phyloP scores from a whole-genome alignment of 2,113 vertebrate genomes.

The Dendrocopos noguchii region DNA sequence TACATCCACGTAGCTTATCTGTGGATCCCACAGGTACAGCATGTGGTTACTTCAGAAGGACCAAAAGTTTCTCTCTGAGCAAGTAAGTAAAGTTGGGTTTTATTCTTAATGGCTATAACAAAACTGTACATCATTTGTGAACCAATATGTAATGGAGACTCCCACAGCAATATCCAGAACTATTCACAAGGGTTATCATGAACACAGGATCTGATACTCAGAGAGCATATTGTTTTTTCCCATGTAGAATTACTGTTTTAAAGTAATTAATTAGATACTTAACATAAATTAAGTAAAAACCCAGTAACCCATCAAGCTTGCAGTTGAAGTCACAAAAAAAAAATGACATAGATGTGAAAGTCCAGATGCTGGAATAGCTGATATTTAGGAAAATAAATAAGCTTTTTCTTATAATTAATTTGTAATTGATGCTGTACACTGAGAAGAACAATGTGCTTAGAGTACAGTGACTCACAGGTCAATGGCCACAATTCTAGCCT shows the following conservation, averaged over 20 bases:
- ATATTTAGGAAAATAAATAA: not conserved
- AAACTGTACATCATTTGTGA: not conserved
- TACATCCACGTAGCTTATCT: conserved; percentile 30
- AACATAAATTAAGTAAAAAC: not conserved
- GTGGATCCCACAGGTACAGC: not conserved
- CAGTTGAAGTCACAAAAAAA: not conserved
- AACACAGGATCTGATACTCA: not conserved
- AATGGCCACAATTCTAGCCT: not conserved
- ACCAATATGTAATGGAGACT: not conserved
- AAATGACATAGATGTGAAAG: not conserved
- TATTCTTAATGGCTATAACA: not conserved
- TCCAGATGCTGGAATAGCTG: not conserved
- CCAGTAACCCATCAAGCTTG: not conserved
- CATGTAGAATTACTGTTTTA: not conserved
- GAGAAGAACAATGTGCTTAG: not conserved
- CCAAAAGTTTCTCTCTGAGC: not conserved
- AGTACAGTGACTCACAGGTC: not conserved
- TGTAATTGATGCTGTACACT: not conserved
- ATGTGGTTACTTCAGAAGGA: not conserved
- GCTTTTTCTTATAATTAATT: not conserved
- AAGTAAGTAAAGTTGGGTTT: not conserved
- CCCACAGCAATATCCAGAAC: not conserved
- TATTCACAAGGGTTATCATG: not conserved
- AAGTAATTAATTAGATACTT: conserved; percentile 13
- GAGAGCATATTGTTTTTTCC: conserved; percentile 1